A percentile compares a stretch with the other conserved stretches of the same genome.
These are phyloP conservation scores for Drosophila bifasciata DNA, from an alignment of 1,140 invertebrate species.

Conservation along the genomic window DNA sequence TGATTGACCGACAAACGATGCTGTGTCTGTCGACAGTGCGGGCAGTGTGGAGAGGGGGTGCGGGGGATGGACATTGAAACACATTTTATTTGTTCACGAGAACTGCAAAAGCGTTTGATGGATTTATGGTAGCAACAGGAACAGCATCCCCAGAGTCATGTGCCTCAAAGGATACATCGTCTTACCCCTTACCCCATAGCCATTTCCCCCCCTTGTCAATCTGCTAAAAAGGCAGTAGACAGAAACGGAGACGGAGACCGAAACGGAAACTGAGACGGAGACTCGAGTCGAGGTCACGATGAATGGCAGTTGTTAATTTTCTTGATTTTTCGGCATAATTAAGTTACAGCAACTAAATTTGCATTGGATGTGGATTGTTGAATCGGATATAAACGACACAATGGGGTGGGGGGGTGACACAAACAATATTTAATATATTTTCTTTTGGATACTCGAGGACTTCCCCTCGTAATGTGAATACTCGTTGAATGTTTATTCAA, in stretches of 20 bases:
- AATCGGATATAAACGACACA: conserved; percentile 8
- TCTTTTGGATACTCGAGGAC: too few relatives aligned
- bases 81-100: conserved; percentile 66
- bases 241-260: conserved; percentile 21
- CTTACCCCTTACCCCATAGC: not conserved
- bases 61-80: conserved; percentile 6
- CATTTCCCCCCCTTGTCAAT: too few relatives aligned
- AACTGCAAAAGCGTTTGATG: conserved; percentile 28
- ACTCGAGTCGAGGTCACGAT: conserved; percentile 42
- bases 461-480: too few relatives aligned
- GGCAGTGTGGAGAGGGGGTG: not conserved
- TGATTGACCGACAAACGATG: conserved; percentile 44
- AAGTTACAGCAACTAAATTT: conserved; percentile 62
- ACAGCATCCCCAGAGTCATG: not conserved
- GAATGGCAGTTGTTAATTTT: conserved; percentile 71
- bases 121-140: conserved; percentile 43
- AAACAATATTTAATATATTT: too few relatives aligned
- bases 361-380: not conserved
- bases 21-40: conserved; percentile 15
- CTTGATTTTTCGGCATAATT: conserved; percentile 76
- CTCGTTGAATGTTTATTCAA: too few relatives aligned
- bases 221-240: too few relatives aligned
- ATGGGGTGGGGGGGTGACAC: not conserved
- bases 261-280: conserved; percentile 2
- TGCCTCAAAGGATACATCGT: conserved; percentile 11